Percentiles rank a stretch among this genome's conserved stretches.
Evolutionary conservation across 1,140 invertebrate species (phyloP).

Genomic region (Gyrodactylus bullatarudis): DNA sequence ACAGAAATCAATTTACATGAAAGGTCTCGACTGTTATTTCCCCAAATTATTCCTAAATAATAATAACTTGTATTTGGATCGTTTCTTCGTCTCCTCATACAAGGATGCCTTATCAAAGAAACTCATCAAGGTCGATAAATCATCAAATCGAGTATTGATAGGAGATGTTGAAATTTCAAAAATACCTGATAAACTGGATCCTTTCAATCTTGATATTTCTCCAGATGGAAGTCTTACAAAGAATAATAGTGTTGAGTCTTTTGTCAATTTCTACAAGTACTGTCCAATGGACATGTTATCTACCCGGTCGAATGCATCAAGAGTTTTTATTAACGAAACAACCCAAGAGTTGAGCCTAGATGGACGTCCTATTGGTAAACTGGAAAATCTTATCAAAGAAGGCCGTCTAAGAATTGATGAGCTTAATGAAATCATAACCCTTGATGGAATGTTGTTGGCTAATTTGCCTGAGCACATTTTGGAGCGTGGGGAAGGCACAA

Average conservation of each 20-base stretch:
- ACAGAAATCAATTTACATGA: background rate
- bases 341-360: background rate
- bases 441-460: background rate
- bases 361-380: background rate
- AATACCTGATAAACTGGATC: background rate
- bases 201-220: background rate
- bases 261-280: background rate
- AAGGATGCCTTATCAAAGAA: background rate
- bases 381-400: background rate
- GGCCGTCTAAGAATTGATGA: background rate
- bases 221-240: background rate
- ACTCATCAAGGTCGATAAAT: background rate
- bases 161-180: background rate
- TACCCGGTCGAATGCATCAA: background rate
- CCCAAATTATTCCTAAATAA: background rate
- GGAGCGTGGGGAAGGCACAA: background rate
- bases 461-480: background rate
- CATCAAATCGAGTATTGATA: background rate
- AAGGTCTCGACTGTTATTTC: background rate
- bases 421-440: background rate
- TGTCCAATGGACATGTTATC: background rate
- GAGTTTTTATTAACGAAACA: background rate
- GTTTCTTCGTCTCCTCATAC: background rate
- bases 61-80: background rate
- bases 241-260: background rate